These are phyloP conservation scores for Lydus trimaculatus DNA, from an alignment of 2,888 invertebrate species.

Conservation along the genomic window DNA sequence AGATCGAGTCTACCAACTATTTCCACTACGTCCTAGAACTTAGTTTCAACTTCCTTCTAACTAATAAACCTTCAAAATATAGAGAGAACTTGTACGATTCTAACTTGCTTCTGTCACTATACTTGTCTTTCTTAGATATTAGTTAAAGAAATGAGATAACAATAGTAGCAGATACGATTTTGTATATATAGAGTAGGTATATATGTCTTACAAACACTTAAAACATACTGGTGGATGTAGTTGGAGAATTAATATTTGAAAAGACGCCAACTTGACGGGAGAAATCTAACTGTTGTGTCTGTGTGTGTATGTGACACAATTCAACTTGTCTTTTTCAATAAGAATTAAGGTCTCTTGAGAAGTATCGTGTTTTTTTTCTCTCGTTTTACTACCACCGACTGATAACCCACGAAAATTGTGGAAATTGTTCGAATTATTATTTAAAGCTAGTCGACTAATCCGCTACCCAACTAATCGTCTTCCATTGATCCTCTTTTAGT, in stretches of 20 bases:
- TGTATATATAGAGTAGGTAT: not conserved
- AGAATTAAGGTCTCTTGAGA: not conserved
- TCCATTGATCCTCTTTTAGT: conserved; percentile 9
- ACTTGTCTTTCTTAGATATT: conserved; percentile 2
- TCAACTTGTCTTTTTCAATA: conserved; percentile 7
- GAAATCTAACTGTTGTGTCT: conserved; percentile 12
- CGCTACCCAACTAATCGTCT: conserved; percentile 8
- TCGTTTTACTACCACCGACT: not conserved
- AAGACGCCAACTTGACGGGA: conserved; percentile 47
- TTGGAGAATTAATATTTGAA: conserved; percentile 62
- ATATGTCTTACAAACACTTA: conserved; percentile 27
- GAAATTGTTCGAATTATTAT: conserved; percentile 8
- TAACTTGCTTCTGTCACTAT: not conserved
- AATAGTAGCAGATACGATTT: not conserved
- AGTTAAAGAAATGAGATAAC: conserved; percentile 10
- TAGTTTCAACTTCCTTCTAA: conserved; percentile 1
- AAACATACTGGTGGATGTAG: conserved; percentile 58
- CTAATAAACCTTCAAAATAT: not conserved
- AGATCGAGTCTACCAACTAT: conserved; percentile 12
- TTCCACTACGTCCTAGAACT: not conserved
- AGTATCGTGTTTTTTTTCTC: not conserved
- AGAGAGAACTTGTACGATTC: not conserved
- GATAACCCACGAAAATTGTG: not conserved
- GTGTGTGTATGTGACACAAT: conserved; percentile 11
- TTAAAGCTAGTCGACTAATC: not conserved